A percentile compares a stretch with the other conserved stretches of the same genome.
Evolutionary conservation across 2,113 vertebrate species (phyloP).

Genomic region (Aptenodytes patagonicus): DNA sequence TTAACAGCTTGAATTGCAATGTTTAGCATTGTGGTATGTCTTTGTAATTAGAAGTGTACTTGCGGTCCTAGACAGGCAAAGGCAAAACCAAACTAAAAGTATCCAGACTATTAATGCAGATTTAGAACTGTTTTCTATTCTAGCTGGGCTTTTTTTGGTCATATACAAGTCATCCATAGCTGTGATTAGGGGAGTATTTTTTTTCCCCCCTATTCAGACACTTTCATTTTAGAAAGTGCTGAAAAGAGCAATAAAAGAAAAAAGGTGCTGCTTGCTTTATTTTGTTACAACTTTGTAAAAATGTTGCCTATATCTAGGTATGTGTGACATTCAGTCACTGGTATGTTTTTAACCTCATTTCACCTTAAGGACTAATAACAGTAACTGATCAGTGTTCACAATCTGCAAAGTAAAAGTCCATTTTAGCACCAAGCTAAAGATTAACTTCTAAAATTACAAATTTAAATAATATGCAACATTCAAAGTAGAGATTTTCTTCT

Average conservation of each 20-base stretch:
- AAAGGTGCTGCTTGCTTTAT: neutral
- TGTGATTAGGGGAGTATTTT: neutral
- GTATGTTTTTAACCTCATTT: neutral
- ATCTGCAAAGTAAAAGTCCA: neutral
- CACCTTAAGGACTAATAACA: neutral
- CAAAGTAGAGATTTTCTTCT: neutral
- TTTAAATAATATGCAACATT: neutral
- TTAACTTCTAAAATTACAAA: neutral
- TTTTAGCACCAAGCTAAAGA: neutral
- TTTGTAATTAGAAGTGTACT: neutral
- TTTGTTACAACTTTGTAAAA: neutral
- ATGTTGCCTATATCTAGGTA: neutral
- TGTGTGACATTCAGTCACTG: neutral
- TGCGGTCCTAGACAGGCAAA: neutral
- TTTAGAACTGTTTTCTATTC: neutral
- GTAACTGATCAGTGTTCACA: neutral
- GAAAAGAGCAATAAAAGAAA: neutral
- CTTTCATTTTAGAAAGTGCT: neutral
- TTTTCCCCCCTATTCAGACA: neutral
- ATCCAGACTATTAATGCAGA: neutral
- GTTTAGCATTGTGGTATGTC: neutral
- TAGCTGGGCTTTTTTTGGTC: neutral
- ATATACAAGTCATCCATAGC: neutral
- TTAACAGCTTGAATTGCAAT: neutral
- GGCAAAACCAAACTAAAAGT: neutral